phyloP scores from a whole-genome alignment of 2,888 invertebrate species.

The Hemistola chrysoprasaria region DNA sequence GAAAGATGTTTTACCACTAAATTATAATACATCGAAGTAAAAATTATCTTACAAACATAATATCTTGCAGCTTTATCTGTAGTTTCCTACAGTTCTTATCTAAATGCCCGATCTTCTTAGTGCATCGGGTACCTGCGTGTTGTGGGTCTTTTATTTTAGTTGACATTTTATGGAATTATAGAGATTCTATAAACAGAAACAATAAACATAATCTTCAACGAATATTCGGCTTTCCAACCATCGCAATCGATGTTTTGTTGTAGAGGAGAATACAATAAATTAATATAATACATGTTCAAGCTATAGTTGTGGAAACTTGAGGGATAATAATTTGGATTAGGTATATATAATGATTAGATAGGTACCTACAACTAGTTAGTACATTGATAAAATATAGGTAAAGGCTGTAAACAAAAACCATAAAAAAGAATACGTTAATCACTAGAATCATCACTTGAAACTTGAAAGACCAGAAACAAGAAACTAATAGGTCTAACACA shows the following conservation, averaged over 20 bases:
- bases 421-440: too few relatives aligned
- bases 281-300: too few relatives aligned
- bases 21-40: slow-evolving; percentile 43
- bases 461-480: slow-evolving; percentile 7
- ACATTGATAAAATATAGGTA: too few relatives aligned
- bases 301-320: too few relatives aligned
- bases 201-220: slow-evolving; percentile 59
- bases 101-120: slow-evolving; percentile 36
- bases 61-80: slow-evolving; percentile 48
- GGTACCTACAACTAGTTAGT: too few relatives aligned
- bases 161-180: slow-evolving; percentile 61
- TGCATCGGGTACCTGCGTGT: slow-evolving; percentile 29
- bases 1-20: slow-evolving; percentile 10
- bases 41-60: slow-evolving; percentile 58
- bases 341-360: too few relatives aligned
- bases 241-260: slow-evolving; percentile 13
- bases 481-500: slow-evolving; percentile 17
- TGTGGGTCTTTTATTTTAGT: slow-evolving; percentile 62
- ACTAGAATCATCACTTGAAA: background rate
- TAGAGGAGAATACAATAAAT: too few relatives aligned
- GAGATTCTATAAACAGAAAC: slow-evolving; percentile 57
- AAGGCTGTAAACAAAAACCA: too few relatives aligned
- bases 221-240: slow-evolving; percentile 42
- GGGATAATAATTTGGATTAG: too few relatives aligned
- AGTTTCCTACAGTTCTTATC: slow-evolving; percentile 41